A percentile compares a stretch with the other conserved stretches of the same genome.
These are phyloP conservation scores for Polyommatus icarus DNA, from an alignment of 2,888 invertebrate genomes.

Conservation along the genomic window DNA sequence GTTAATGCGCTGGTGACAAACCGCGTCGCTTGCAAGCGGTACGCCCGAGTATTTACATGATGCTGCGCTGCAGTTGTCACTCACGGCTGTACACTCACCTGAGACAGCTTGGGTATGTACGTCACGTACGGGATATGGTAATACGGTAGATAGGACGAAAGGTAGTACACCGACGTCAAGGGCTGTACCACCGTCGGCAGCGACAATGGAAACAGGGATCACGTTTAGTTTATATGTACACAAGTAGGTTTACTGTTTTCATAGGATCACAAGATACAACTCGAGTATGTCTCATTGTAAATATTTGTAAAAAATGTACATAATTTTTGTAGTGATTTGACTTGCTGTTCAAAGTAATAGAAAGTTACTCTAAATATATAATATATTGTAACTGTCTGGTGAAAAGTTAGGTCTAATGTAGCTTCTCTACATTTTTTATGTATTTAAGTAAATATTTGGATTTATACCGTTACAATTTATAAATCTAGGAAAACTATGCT, in stretches of 20 bases:
- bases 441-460: neutral
- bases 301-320: neutral
- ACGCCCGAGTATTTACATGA: constrained; percentile 38
- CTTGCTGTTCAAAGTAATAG: neutral
- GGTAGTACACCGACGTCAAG: constrained; percentile 70
- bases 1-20: constrained; percentile 17
- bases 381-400: too few species aligned
- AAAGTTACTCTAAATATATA: neutral
- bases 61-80: constrained; percentile 28
- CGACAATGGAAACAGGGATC: constrained; percentile 45
- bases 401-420: neutral
- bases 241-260: neutral
- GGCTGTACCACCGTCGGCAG: constrained; percentile 56
- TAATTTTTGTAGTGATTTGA: neutral
- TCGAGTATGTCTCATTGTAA: neutral
- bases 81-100: constrained; percentile 59
- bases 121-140: constrained; percentile 68
- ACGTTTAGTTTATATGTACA: constrained; percentile 32
- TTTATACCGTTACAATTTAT: neutral
- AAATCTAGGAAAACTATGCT: constrained; percentile 9
- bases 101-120: constrained; percentile 69
- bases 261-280: neutral
- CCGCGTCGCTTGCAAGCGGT: constrained; percentile 35
- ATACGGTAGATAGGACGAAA: constrained; percentile 63
- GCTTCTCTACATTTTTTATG: neutral